Evolutionary conservation across 2,888 invertebrate species (phyloP).

Genomic region (Syritta pipiens): DNA sequence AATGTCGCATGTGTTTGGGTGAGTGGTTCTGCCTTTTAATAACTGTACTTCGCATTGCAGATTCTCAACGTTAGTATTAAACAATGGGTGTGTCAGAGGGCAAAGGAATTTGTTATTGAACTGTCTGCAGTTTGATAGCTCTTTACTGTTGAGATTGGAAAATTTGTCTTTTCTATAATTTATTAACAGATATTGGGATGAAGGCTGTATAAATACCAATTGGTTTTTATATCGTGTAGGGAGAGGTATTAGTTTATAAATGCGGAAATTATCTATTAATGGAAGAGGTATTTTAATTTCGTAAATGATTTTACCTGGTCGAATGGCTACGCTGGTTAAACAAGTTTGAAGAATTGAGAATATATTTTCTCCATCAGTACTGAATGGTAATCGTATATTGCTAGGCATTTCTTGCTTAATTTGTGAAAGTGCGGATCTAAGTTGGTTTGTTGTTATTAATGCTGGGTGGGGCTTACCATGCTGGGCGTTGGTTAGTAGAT

Average conservation of each 20-base stretch:
- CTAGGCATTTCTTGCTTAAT: background rate
- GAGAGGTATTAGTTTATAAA: constrained; percentile 18
- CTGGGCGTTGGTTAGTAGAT: background rate
- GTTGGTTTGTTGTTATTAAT: background rate
- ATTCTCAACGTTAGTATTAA: constrained; percentile 6
- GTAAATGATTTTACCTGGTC: background rate
- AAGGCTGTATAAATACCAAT: constrained; percentile 12
- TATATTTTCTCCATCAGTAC: background rate
- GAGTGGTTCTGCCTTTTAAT: background rate
- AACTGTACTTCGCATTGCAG: background rate
- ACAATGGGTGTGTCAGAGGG: constrained; percentile 12
- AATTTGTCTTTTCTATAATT: constrained; percentile 4
- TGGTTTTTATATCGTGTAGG: background rate
- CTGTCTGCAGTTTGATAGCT: background rate
- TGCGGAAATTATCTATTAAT: background rate
- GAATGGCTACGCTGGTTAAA: background rate
- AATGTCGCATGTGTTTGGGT: background rate
- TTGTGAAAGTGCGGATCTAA: background rate
- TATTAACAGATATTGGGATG: constrained; percentile 2
- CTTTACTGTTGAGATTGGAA: background rate
- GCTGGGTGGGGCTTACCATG: constrained; percentile 1
- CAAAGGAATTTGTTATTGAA: constrained; percentile 4
- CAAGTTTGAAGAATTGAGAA: background rate
- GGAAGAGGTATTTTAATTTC: constrained; percentile 10
- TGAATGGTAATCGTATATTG: background rate